Base-by-base conservation (phyloP, 2,888 invertebrate species). In the Tinea semifulvella region DNA sequence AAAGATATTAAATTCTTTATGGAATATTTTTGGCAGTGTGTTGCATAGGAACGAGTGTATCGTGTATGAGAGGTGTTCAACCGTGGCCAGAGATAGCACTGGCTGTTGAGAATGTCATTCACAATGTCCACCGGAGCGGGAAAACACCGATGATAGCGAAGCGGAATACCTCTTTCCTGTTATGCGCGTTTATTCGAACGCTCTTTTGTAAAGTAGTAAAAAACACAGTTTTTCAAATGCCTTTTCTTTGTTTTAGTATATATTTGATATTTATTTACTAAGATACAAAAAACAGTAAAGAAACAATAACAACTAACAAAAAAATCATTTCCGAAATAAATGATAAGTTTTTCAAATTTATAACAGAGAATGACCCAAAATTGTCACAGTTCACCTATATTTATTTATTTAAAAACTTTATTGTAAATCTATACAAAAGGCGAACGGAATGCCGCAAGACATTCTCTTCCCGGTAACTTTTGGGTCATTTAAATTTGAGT, bases 31-130 rank as follows among this genome's bases (percentile, higher is more conserved):
- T 22, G 40, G 40, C 22, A 40, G 19, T 36, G 44, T 20, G 26
- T 35, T 42, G 45, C 19, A 26, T 22, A 46, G 25, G 22, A 40
- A 40, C 40, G 40, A 40, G 22, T 40, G 40, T 40, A 19, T 3
- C 14, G 16, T 38, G 40, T 19, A 40, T 40, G 22, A 22, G 20
- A 40, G 22, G 70, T 69, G 67, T 66, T 70, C 63, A 59, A 59
- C 56, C 66, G 68, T 66, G 56, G 56, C 52, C 47, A 54, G 61
- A 69, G 63, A 69, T 65, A 64, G 68, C 62, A 60, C 59, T 58
- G 64, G 58, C 58, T 56, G 42, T 28, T 17, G 31, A 27, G 42
- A 17, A 17, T 27, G 61, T 62, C 63, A 65, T 70, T 68, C 68
- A 70, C 51, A 63, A 56, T 54, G 56, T 50, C 54, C 68, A 69